These are phyloP conservation scores for Calephelis nemesis DNA, from an alignment of 1,140 invertebrate species.

Conservation along the genomic window DNA sequence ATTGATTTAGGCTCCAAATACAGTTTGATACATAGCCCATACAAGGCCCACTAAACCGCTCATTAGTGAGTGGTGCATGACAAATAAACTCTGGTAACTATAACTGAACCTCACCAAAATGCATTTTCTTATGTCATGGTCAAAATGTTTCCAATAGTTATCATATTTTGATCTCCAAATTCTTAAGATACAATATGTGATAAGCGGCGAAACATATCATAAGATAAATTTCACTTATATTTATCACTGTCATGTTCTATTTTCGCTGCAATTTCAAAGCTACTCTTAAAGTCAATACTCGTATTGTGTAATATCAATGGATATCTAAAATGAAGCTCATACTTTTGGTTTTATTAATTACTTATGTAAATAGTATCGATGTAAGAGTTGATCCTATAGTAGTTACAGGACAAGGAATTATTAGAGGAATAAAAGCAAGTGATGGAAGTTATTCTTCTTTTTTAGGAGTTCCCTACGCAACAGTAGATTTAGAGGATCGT, in stretches of 20 bases:
- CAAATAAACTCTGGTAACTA: neutral
- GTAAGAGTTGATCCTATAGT: constrained; percentile 65
- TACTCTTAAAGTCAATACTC: neutral
- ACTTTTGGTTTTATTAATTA: constrained; percentile 41
- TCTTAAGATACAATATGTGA: neutral
- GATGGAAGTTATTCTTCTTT: constrained; percentile 63
- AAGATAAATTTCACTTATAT: neutral
- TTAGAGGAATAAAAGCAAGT: constrained; percentile 55
- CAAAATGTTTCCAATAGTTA: neutral
- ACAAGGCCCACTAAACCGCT: too few species aligned
- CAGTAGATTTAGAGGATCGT: constrained; percentile 54
- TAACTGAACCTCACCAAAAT: neutral
- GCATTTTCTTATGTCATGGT: constrained; percentile 1
- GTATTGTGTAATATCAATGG: neutral
- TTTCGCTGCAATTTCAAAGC: neutral
- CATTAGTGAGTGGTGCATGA: too few species aligned
- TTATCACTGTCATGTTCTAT: constrained; percentile 4
- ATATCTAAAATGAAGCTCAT: constrained; percentile 45
- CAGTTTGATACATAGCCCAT: too few species aligned
- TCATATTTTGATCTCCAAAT: neutral
- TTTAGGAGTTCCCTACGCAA: constrained; percentile 62
- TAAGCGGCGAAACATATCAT: neutral
- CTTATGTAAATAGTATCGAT: constrained; percentile 40
- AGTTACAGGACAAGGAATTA: constrained; percentile 57
- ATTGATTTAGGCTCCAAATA: too few species aligned